Evolutionary conservation across 1,140 invertebrate genomes (phyloP), one percentile per base, ranked within the genome.

Genomic region (Tyrophagus putrescentiae): DNA sequence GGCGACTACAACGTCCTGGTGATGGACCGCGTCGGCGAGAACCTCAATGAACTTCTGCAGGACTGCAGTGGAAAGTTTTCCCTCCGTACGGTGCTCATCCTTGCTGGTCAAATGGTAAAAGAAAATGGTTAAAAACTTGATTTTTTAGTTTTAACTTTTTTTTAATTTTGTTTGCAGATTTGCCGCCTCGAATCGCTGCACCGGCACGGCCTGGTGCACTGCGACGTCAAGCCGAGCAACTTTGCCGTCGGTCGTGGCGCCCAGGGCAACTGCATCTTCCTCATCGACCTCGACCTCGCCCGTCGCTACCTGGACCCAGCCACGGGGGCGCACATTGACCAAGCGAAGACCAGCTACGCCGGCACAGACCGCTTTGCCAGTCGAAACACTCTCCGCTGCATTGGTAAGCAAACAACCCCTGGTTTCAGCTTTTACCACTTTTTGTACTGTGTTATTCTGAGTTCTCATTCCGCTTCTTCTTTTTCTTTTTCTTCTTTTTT

Each of bases 21-120:
- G 11, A 95, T 97, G 91, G 93, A 97, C 72, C 77, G 96, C 42
- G 76, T 97, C 23, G 93, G 92, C 23, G 93, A 92, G n/a, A 93
- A 87, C 42, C 76, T 96, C 23, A 93, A 97, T 78, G 93, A 97
- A 75, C 78, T 97, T 21, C 97, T 97, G 73, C 94, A 93, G 70
- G 96, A 95, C 76, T 97, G 92, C 72, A 85, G 86, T 32, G 80
- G 93, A 64, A 84, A 87, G 68, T 96, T 97, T 72, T 94, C 90
- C 60, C 89, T 95, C 76, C 96, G 97, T 78, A 96, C 91, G 67
- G 91, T 97, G 50, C 79, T 96, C 21, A 95, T 97, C 88, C 73
- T 97, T 65, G 91, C 91, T 67, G 92, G 96, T 72, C 92, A 93
- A 72, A 78, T 78, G 77, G 4, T 63, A 11, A 27, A 34, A 4